Evolutionary conservation across 2,797 vertebrate genomes (phyloP).

Genomic region (Sebastes vulpes): DNA sequence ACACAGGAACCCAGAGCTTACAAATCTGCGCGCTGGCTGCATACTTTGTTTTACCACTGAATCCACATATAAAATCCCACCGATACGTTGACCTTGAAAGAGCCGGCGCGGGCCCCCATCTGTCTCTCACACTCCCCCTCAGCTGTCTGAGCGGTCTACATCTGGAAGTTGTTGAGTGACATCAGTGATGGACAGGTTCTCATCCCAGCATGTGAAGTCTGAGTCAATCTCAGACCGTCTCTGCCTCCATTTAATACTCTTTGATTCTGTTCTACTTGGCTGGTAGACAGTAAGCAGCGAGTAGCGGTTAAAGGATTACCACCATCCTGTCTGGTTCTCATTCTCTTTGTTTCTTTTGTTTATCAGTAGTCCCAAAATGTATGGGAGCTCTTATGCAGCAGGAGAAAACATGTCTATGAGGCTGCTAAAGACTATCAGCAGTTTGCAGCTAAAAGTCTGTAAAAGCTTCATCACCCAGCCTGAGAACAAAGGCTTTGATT

Average conservation of each 20-base stretch:
- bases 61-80: constrained; percentile 48
- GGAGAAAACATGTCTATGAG: neutral
- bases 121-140: constrained; percentile 41
- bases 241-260: constrained; percentile 40
- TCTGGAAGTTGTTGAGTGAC: constrained; percentile 87
- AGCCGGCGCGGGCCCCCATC: constrained; percentile 42
- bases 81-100: constrained; percentile 62
- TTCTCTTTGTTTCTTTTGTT: constrained; percentile 48
- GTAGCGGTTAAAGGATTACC: constrained; percentile 44
- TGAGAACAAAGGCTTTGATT: constrained; percentile 20
- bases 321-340: constrained; percentile 47
- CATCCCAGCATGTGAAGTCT: constrained; percentile 73
- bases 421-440: constrained; percentile 11
- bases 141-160: constrained; percentile 73
- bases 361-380: constrained; percentile 13
- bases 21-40: constrained; percentile 38
- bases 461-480: neutral
- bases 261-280: constrained; percentile 60
- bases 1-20: constrained; percentile 41
- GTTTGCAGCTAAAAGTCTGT: neutral
- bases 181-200: constrained; percentile 81
- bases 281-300: constrained; percentile 31
- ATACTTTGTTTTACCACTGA: constrained; percentile 59
- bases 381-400: constrained; percentile 9
- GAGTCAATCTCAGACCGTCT: constrained; percentile 44